Evolutionary conservation across 2,797 vertebrate species (phyloP), one percentile per base, ranked within the genome.

Genomic region (Momotus momota): DNA sequence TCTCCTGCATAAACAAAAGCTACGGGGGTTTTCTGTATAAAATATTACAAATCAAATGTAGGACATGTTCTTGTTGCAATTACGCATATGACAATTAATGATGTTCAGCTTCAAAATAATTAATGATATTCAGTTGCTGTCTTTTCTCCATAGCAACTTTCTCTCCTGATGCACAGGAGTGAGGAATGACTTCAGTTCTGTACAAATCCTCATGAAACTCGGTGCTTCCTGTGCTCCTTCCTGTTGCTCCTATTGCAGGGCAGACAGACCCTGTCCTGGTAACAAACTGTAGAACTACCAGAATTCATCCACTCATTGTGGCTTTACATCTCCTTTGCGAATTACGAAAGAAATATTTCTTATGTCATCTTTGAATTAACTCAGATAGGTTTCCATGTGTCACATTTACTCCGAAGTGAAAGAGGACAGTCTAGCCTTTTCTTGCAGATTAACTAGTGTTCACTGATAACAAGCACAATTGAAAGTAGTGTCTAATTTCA

Each of bases 1-100:
- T 81, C 22, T 13, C 51, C 70, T 75, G 60, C 49, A 43, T 43
- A 71, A 75, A 25, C 40, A 48, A 58, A 64, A 74, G 51, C 48
- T 84, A 38, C 0, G 2, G 3, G 3, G 1, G 11, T 8, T 15
- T 58, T 55, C 38, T 35, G 51, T 65, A 81, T 43, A n/a, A 54
- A 71, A 64, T 45, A 13, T 58, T 80, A 38, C 2, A 6, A 43
- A 41, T 67, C 43, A 51, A 77, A 81, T 45, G 61, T 27, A 33
- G 21, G 55, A 45, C 14, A 23, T 27, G 15, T 33, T 81, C 27
- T 54, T 51, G 22, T 33, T 81, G 65, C 12, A 71, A 10, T 77
- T 90, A 15, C 4, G n/a, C 43, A 51, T 60, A 40, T 7, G 1
- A 13, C 29, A 21, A 62, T 51, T 14, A 54, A 55, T 23, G 17